phyloP scores from a whole-genome alignment of 2,797 vertebrate genomes.

The Oreochromis mossambicus region DNA sequence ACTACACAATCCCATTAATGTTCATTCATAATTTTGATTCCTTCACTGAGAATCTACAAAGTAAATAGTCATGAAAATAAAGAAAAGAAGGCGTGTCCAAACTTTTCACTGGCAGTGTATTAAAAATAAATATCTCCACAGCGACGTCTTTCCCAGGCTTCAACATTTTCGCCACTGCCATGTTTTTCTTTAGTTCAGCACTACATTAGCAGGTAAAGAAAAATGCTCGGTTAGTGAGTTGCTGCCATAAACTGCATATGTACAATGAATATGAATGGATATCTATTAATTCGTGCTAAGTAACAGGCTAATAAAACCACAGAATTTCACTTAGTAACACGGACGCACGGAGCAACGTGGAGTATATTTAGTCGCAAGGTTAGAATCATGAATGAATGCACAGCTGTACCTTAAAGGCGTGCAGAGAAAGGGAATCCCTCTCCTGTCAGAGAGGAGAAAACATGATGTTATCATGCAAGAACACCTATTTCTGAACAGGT shows the following conservation, averaged over 20 bases:
- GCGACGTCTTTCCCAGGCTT: background rate
- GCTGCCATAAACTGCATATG: background rate
- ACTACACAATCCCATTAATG: too few species aligned
- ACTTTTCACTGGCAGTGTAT: background rate
- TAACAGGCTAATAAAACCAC: background rate
- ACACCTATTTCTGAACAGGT: slow-evolving; percentile 50
- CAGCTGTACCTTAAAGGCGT: slow-evolving; percentile 21
- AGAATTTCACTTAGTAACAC: background rate
- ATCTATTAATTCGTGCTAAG: background rate
- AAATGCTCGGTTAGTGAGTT: background rate
- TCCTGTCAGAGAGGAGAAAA: slow-evolving; percentile 35
- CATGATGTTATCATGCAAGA: slow-evolving; percentile 43
- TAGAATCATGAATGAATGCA: background rate
- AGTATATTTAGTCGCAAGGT: slow-evolving; percentile 12
- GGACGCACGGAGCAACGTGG: background rate
- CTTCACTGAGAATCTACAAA: background rate
- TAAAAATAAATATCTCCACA: background rate
- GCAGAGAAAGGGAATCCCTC: background rate
- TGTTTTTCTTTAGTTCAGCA: background rate
- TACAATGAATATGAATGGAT: background rate
- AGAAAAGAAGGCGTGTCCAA: background rate
- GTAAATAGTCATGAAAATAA: background rate
- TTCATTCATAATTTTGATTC: background rate
- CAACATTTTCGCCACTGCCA: background rate
- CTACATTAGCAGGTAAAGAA: fast-evolving